Conservation (phyloP, 2,888 invertebrate species). For the Rhagophthalmus giganteus region DNA sequence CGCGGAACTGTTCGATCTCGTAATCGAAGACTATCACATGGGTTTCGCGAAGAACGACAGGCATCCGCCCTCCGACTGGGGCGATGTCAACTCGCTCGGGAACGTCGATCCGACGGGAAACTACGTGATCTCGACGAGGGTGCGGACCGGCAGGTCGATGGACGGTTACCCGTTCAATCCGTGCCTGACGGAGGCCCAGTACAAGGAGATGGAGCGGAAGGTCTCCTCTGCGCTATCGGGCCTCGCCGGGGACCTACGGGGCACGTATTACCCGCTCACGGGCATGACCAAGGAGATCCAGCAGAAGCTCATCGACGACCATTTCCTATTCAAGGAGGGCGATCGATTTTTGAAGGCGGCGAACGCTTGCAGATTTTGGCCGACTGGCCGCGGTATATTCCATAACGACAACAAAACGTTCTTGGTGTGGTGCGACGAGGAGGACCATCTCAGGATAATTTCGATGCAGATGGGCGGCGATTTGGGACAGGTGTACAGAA, state of each 20-base stretch:
- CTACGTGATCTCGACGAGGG: constrained; percentile 68
- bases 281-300: constrained; percentile 92
- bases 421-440: constrained; percentile 96
- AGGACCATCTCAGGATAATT: constrained; percentile 95
- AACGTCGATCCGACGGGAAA: constrained; percentile 64
- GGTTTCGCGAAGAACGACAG: constrained; percentile 61
- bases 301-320: constrained; percentile 93
- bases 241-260: constrained; percentile 73
- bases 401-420: constrained; percentile 95
- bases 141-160: constrained; percentile 66
- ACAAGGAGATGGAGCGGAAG: constrained; percentile 64
- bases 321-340: constrained; percentile 96
- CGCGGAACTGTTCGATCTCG: constrained; percentile 66
- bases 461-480: constrained; percentile 96
- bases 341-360: constrained; percentile 86
- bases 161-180: constrained; percentile 70
- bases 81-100: constrained; percentile 57
- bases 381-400: constrained; percentile 89
- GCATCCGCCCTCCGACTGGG: constrained; percentile 67
- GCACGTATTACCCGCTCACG: constrained; percentile 88
- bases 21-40: constrained; percentile 70
- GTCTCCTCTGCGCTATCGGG: constrained; percentile 47
- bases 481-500: constrained; percentile 71
- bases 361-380: constrained; percentile 95
- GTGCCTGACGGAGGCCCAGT: constrained; percentile 65